These are phyloP conservation scores for Oreochromis mossambicus DNA, from an alignment of 2,797 vertebrate species.

Conservation along the genomic window DNA sequence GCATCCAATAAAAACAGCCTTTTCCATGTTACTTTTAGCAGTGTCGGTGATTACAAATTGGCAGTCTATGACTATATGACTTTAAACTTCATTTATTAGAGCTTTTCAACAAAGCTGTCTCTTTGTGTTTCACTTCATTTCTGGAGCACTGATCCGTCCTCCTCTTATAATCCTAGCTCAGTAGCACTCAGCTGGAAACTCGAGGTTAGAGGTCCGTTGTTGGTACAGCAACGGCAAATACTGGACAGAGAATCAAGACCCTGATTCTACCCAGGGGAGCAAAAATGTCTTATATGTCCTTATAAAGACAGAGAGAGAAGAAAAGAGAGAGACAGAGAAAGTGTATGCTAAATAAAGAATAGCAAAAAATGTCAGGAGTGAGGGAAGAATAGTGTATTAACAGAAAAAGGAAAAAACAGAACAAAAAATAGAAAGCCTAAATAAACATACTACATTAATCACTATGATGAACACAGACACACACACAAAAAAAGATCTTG, in stretches of 20 bases:
- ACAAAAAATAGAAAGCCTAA: neutral
- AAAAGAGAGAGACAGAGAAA: neutral
- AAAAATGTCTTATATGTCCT: constrained; percentile 46
- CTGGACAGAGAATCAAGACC: constrained; percentile 41
- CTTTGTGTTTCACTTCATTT: constrained; percentile 8
- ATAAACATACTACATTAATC: neutral
- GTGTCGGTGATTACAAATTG: neutral
- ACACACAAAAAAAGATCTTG: neutral
- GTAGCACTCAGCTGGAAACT: constrained; percentile 40
- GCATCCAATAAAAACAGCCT: neutral
- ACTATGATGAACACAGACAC: neutral
- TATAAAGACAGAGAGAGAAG: constrained; percentile 53
- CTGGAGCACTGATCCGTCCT: constrained; percentile 7
- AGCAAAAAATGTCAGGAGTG: neutral
- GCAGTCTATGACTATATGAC: neutral
- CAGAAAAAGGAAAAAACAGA: neutral
- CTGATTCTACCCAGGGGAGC: constrained; percentile 44
- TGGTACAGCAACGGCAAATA: constrained; percentile 51
- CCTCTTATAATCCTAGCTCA: constrained; percentile 32
- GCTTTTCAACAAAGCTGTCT: neutral
- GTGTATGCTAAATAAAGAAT: neutral
- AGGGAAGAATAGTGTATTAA: neutral
- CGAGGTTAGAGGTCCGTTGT: constrained; percentile 52
- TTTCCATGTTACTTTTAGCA: neutral
- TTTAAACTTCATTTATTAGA: neutral